Base-by-base conservation (phyloP, 2,888 invertebrate species). In the Latrodectus elegans region DNA sequence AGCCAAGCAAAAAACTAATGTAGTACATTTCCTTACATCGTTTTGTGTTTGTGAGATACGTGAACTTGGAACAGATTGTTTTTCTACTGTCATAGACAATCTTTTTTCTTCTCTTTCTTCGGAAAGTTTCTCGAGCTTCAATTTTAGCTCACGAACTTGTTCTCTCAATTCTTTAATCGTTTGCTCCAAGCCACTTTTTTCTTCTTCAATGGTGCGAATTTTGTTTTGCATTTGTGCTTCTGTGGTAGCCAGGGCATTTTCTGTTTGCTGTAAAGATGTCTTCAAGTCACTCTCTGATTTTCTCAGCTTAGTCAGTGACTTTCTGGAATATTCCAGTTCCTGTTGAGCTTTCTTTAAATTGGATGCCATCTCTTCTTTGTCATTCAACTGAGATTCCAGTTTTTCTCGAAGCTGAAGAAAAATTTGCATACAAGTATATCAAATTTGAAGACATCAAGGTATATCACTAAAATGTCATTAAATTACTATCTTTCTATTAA, bases 241-340 rank as follows among this genome's bases (percentile, higher is more conserved):
- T 9, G 93, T 91, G 67, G 95, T 94, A 0, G 92, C 92, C 79
- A 94, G 94, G 1, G 94, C 92, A 22, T 92, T 92, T 10, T 92
- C 92, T 64, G 93, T 92, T 90, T 94, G 93, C 0, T 92, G 92
- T 8, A 93, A 89, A 82, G 89, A 90, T 84, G 89, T 88, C 55
- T 88, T 80, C 22, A 89, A 73, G 17, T 84, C 84, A 14, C 64
- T 77, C 72, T 89, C 87, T 1, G 89, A 85, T 51, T 88, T 83
- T 49, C 84, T 73, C 52, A 89, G 51, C 67, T 84, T 86, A 17
- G 92, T 91, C 77, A 92, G 79, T 22, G 91, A 90, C 81, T 91
- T 91, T 72, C 91, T 89, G 52, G 90, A 89, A 14, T 79, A 83
- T 85, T 91, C 90, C 60, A 92, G 89, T 83, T 92, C 92, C 0